These are phyloP conservation scores for Forficula auricularia DNA, from an alignment of 1,140 invertebrate genomes.

Conservation along the genomic window DNA sequence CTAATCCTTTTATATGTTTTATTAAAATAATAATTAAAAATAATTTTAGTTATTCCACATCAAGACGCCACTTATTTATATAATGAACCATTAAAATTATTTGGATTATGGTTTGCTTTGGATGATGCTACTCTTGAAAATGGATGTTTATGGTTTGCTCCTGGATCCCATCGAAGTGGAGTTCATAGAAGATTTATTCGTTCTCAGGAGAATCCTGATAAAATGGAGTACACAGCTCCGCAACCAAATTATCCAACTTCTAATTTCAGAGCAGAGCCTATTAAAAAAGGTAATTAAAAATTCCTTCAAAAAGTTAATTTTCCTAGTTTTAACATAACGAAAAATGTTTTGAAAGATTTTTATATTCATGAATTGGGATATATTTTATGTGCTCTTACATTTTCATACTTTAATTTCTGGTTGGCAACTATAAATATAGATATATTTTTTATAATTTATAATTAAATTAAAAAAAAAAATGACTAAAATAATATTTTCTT, in stretches of 20 bases:
- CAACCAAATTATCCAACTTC: conserved; percentile 51
- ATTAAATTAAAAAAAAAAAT: too few species aligned
- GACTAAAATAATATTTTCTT: too few species aligned
- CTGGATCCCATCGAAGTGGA: conserved; percentile 73
- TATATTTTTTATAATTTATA: too few species aligned
- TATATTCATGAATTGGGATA: too few species aligned
- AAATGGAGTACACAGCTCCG: conserved; percentile 43
- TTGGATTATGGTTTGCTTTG: conserved; percentile 89
- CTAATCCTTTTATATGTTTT: conserved; percentile 3
- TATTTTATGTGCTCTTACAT: too few species aligned
- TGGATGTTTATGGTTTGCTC: conserved; percentile 83
- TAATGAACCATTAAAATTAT: conserved; percentile 51
- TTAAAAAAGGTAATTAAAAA: conserved; percentile 50
- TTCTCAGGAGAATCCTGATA: conserved; percentile 36
- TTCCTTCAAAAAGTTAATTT: too few species aligned
- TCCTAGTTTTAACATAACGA: too few species aligned
- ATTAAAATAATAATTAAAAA: not conserved
- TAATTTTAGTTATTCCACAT: conserved; percentile 51
- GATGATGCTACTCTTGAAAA: conserved; percentile 84
- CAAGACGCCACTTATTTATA: conserved; percentile 78
- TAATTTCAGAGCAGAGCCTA: conserved; percentile 59
- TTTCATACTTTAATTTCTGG: too few species aligned
- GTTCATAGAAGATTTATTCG: conserved; percentile 52
- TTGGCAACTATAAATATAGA: too few species aligned
- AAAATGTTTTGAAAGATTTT: not conserved